These are phyloP conservation scores for Atta cephalotes DNA, from an alignment of 1,140 invertebrate genomes.

Conservation along the genomic window DNA sequence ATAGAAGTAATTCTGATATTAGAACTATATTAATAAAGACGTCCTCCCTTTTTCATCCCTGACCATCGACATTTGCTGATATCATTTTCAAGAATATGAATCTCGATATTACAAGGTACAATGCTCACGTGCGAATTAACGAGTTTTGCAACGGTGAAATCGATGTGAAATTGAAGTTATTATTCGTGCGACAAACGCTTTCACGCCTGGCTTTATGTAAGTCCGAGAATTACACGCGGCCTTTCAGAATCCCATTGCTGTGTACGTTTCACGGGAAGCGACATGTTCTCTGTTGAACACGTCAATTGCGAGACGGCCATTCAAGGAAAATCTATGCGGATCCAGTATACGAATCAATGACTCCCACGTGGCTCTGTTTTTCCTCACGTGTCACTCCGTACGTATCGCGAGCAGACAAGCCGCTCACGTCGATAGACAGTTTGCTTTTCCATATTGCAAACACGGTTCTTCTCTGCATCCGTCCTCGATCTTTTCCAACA, in stretches of 20 bases:
- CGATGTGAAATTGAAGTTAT: slow-evolving; percentile 56
- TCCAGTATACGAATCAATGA: slow-evolving; percentile 55
- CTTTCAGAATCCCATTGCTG: slow-evolving; percentile 33
- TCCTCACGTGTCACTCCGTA: slow-evolving; percentile 35
- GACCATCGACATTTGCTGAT: neutral
- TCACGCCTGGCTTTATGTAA: slow-evolving; percentile 38
- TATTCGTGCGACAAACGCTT: slow-evolving; percentile 52
- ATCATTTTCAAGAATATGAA: neutral
- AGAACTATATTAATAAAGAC: neutral
- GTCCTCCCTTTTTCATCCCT: neutral
- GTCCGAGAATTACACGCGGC: slow-evolving; percentile 41
- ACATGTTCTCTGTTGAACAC: slow-evolving; percentile 50
- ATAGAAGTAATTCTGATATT: neutral
- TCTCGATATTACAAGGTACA: neutral
- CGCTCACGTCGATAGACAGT: slow-evolving; percentile 14
- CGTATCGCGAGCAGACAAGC: slow-evolving; percentile 17
- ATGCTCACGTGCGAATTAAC: slow-evolving; percentile 28
- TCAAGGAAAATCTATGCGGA: slow-evolving; percentile 56
- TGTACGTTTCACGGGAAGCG: slow-evolving; percentile 49
- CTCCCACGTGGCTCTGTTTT: slow-evolving; percentile 59
- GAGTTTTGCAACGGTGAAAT: slow-evolving; percentile 23
- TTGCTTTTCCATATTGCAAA: slow-evolving; percentile 8
- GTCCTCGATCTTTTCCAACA: slow-evolving; percentile 23
- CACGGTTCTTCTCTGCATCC: neutral
- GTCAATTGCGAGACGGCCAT: slow-evolving; percentile 46